Conservation (phyloP, 2,797 vertebrate genomes). For the Erethizon dorsatum region DNA sequence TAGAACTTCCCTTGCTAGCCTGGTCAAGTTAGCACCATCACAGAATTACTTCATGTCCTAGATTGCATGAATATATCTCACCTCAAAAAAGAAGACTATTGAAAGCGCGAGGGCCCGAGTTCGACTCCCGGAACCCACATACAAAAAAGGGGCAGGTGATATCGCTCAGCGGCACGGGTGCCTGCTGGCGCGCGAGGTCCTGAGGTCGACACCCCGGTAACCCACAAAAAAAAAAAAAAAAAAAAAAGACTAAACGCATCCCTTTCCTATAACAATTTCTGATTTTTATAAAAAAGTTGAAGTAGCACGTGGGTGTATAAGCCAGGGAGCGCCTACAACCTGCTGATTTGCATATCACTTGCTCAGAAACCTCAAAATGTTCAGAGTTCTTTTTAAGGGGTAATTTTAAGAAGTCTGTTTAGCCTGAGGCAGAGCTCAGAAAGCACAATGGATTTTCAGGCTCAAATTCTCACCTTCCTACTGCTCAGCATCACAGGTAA, state of each 20-base stretch:
- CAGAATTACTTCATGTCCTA: background rate
- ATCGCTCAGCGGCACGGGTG: too few relatives aligned
- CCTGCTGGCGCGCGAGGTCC: too few relatives aligned
- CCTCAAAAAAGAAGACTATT: background rate
- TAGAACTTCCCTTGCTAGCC: too few relatives aligned
- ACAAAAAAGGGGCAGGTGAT: too few relatives aligned
- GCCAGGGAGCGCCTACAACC: fast-evolving
- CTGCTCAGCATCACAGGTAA: background rate
- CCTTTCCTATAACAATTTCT: too few relatives aligned
- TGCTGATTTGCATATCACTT: background rate
- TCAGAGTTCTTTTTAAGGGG: background rate
- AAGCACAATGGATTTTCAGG: background rate
- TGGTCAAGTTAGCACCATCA: background rate
- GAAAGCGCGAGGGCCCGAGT: too few relatives aligned
- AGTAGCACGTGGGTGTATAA: background rate
- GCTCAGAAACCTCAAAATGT: background rate
- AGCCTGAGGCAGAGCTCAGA: background rate
- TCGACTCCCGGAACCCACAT: too few relatives aligned
- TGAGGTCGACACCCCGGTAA: too few relatives aligned
- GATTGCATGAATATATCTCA: background rate
- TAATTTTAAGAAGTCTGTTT: background rate
- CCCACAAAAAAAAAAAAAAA: background rate
- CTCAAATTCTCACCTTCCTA: background rate
- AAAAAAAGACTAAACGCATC: background rate
- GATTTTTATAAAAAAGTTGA: background rate